Base-by-base conservation (phyloP, 2,888 invertebrate genomes). In the Arenicola marina region DNA sequence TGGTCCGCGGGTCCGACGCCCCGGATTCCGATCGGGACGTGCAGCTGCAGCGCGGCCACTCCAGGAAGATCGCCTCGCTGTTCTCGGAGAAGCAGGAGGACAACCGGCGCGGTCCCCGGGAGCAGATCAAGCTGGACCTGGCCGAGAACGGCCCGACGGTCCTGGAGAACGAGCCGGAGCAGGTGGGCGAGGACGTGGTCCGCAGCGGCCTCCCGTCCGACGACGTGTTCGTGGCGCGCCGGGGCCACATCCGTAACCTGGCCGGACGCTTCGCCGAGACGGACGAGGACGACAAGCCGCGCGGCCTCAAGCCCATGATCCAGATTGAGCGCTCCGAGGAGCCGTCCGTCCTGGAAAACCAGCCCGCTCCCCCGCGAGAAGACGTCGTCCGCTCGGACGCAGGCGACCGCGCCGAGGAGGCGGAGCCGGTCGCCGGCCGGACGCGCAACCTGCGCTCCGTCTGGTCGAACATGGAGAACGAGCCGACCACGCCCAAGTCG, bases 271-370 rank as follows among this genome's bases (percentile, higher is more conserved):
- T 57, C 57, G 24, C 26, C 28, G 32, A 15, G 62, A 51, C 7
- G 7, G 53, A 53, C 53, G 33, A 28, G 32, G 15, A 11, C 7
- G 15, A 7, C 7, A 59, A 18, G 3, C 54, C 21, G 18, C 21
- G 29, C 3, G 44, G 26, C n/a, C 24, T 21, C 2, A 61, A 55
- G 32, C 32, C 58, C 24, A 28, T 38, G 38, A 58, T 63, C 32
- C 53, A 57, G 32, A 63, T 69, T 24, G 69, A 69, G 29, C 29
- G 43, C n/a, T 53, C 61, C 4, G 53, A 58, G 4, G 69, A 62
- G 11, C 68, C 69, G 18, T 28, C 65, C 4, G 63, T 69, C 24
- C 43, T 60, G 32, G 70, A 70, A 53, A 70, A 70, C 57, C 51
- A 70, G 28, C 70, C 70, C 15, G 56, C 24, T 7, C 56, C 59